Evolutionary conservation across 2,888 invertebrate species (phyloP).

Genomic region (Agonum fuliginosum): DNA sequence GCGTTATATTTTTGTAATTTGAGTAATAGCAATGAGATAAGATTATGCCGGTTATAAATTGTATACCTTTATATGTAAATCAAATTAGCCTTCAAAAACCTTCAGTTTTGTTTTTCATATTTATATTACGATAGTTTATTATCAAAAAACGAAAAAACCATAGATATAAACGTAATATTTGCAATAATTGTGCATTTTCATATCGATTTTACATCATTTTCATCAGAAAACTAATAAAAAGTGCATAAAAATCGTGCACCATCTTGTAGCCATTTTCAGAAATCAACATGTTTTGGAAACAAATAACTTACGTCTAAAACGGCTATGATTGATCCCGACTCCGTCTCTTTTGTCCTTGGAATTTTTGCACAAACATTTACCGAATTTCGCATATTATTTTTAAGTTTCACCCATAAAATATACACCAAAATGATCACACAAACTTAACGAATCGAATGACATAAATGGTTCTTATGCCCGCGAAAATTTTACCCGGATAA

Average conservation of each 20-base stretch:
- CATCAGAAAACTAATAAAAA: too few relatives aligned
- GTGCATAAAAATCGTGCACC: too few relatives aligned
- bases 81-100: too few relatives aligned
- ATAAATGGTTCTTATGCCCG: not conserved
- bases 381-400: not conserved
- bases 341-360: not conserved
- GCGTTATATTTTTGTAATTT: slow-evolving; percentile 21
- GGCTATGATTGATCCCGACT: not conserved
- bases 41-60: too few relatives aligned
- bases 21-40: slow-evolving; percentile 1
- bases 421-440: not conserved
- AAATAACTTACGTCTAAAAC: not conserved
- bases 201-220: too few relatives aligned
- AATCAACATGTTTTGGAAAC: not conserved
- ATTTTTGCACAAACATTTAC: not conserved
- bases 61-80: too few relatives aligned
- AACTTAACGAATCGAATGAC: not conserved
- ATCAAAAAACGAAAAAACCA: too few relatives aligned
- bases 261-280: too few relatives aligned
- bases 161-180: too few relatives aligned
- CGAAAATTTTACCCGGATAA: not conserved
- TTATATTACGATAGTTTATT: too few relatives aligned
- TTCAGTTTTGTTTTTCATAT: too few relatives aligned
- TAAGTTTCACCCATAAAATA: not conserved
- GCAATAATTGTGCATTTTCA: too few relatives aligned